Base-by-base conservation (phyloP, 1,140 invertebrate genomes). In the Drosophila baimaii region DNA sequence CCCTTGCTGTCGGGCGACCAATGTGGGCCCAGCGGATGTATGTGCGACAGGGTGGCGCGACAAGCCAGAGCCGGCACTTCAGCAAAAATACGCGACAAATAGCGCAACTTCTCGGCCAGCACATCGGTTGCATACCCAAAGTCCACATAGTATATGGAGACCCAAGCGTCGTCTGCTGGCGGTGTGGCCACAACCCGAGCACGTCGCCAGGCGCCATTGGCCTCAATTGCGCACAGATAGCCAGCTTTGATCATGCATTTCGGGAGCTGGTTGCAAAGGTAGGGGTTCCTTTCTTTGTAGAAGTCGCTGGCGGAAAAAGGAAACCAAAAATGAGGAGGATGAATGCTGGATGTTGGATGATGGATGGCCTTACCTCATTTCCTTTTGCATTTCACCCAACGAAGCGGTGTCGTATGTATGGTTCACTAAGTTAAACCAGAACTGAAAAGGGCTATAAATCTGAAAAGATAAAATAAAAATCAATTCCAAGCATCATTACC, bases 391-490 rank as follows among this genome's bases (percentile, higher is more conserved):
- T 0, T 46, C 13, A 0, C 19, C 2, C 8, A 83, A 12, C 3
- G 31, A 1, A 2, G 12, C 5, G 0, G 10, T 12, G 7, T 47
- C 61, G 0, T 23, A 5, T 0, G 2, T 1, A 0, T 27, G 5
- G 0, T 15, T 9, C 2, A 15, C 35, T 1, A 74, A 41, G 13
- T 64, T 73, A 5, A 83, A 84, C 81, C 81, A 83, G 17, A 83
- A 83, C 17, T 83, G 81, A 65, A 84, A 83, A 1, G 81, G 81
- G 4, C 57, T 68, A 12, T 80, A 83, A 0, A 70, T 27, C 79
- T 81, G 25, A 21, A n/a, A n/a, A n/a, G n/a, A n/a, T 13, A 29
- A 25, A 12, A 10, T 21, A 7, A 51, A n/a, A n/a, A n/a, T n/a
- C n/a, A n/a, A n/a, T n/a, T n/a, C n/a, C n/a, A n/a, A n/a, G n/a